phyloP scores from a whole-genome alignment of 2,797 vertebrate genomes.

The Hyperoplus lanceolatus region DNA sequence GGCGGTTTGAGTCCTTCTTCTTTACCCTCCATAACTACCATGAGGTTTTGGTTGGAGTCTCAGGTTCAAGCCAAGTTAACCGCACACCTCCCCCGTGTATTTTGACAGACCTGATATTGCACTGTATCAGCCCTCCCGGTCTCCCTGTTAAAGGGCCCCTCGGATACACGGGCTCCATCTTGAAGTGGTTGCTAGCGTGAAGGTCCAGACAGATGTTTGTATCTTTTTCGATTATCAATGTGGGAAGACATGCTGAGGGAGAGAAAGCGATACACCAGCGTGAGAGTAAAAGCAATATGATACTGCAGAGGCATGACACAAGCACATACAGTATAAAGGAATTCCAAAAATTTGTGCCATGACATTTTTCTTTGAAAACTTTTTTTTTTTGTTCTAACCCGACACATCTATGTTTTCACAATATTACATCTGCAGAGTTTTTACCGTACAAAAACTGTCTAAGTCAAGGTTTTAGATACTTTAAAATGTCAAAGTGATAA shows the following conservation, averaged over 20 bases:
- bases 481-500: not conserved
- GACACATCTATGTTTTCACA: not conserved
- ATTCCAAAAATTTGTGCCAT: not conserved
- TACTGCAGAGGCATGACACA: not conserved
- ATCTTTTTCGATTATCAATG: slow-evolving; percentile 57
- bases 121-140: slow-evolving; percentile 35
- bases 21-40: slow-evolving; percentile 43
- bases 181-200: slow-evolving; percentile 58
- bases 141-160: slow-evolving; percentile 48
- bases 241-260: slow-evolving; percentile 29
- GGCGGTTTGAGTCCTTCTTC: slow-evolving; percentile 24
- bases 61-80: slow-evolving; percentile 54
- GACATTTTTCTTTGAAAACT: not conserved
- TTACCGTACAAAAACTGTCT: not conserved
- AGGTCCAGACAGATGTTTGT: slow-evolving; percentile 65
- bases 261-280: slow-evolving; percentile 35
- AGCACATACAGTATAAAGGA: not conserved
- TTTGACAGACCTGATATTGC: slow-evolving; percentile 58
- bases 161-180: slow-evolving; percentile 57
- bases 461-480: not conserved
- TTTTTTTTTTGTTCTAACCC: not conserved
- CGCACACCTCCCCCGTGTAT: slow-evolving; percentile 20
- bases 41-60: slow-evolving; percentile 64
- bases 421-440: not conserved
- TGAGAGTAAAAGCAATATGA: slow-evolving; percentile 25